Percentiles rank a stretch among this genome's conserved stretches.
These are phyloP conservation scores for Chiridota heheva DNA, from an alignment of 35 echinoderm and acorn worm species.

Conservation along the genomic window DNA sequence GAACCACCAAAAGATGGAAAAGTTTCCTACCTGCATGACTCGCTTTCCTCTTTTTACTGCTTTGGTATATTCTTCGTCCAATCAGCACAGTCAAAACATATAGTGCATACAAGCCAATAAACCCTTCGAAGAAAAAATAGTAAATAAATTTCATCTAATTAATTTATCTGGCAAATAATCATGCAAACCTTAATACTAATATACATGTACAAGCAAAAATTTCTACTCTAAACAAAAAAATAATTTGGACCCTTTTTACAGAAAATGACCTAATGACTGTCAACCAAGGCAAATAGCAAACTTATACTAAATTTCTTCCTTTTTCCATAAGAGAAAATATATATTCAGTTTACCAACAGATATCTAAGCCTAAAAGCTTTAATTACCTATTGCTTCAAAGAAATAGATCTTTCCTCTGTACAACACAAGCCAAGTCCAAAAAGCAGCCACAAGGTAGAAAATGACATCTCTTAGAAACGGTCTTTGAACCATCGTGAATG, in stretches of 20 bases:
- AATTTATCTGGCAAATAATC: too few relatives aligned
- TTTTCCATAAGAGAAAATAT: background rate
- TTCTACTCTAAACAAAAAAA: too few relatives aligned
- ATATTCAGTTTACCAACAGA: background rate
- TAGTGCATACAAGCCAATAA: conserved; percentile 75
- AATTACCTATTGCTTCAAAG: conserved; percentile 67
- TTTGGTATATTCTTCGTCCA: conserved; percentile 81
- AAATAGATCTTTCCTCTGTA: conserved; percentile 53
- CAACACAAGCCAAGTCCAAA: conserved; percentile 83
- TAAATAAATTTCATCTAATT: background rate
- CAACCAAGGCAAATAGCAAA: background rate
- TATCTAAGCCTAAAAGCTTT: background rate
- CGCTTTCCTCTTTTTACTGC: background rate
- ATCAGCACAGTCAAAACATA: conserved; percentile 86
- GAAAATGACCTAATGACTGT: too few relatives aligned
- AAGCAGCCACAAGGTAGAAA: conserved; percentile 94
- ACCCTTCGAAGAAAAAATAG: conserved; percentile 52
- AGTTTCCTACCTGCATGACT: background rate
- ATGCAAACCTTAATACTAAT: too few relatives aligned
- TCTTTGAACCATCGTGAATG: conserved; percentile 85
- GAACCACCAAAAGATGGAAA: background rate
- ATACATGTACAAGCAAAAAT: too few relatives aligned
- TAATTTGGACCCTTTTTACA: too few relatives aligned
- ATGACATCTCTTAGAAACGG: conserved; percentile 90
- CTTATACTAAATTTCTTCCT: background rate